A percentile compares a stretch with the other conserved stretches of the same genome.
These are phyloP conservation scores for Lymantria monacha DNA, from an alignment of 2,888 invertebrate genomes.

Conservation along the genomic window DNA sequence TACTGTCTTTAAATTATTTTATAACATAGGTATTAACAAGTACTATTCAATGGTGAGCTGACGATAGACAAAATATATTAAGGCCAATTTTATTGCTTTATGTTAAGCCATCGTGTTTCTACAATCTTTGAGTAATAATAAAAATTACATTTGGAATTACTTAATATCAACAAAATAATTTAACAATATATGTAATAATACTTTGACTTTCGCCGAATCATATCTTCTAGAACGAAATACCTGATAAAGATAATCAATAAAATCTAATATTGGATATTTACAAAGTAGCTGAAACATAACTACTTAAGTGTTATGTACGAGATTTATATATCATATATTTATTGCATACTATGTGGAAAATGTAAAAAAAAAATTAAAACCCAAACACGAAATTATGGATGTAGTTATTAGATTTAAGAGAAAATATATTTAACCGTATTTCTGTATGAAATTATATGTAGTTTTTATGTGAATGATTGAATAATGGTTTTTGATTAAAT, in stretches of 20 bases:
- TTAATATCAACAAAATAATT: slow-evolving; percentile 10
- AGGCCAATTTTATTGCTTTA: slow-evolving; percentile 24
- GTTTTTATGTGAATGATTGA: slow-evolving; percentile 80
- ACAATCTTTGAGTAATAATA: slow-evolving; percentile 19
- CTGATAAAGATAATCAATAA: slow-evolving; percentile 63
- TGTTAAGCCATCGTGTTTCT: slow-evolving; percentile 29
- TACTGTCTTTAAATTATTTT: slow-evolving; percentile 26
- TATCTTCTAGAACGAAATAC: slow-evolving; percentile 75
- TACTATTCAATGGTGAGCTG: neutral
- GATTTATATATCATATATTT: slow-evolving; percentile 72
- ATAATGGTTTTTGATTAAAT: slow-evolving; percentile 78
- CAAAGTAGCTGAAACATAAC: slow-evolving; percentile 53
- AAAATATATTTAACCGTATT: slow-evolving; percentile 82
- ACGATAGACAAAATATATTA: slow-evolving; percentile 17
- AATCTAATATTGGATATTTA: slow-evolving; percentile 60
- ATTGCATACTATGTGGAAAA: slow-evolving; percentile 74
- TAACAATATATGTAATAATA: slow-evolving; percentile 18
- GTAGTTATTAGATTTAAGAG: slow-evolving; percentile 73
- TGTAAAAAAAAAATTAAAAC: slow-evolving; percentile 61
- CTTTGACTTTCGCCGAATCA: slow-evolving; percentile 46
- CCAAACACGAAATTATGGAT: slow-evolving; percentile 69
- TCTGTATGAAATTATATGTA: slow-evolving; percentile 83
- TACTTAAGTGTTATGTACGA: slow-evolving; percentile 55
- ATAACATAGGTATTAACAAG: slow-evolving; percentile 12
- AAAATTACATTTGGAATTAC: slow-evolving; percentile 28